Evolutionary conservation across 2,888 invertebrate genomes (phyloP).

Genomic region (Metopia argyrocephala): DNA sequence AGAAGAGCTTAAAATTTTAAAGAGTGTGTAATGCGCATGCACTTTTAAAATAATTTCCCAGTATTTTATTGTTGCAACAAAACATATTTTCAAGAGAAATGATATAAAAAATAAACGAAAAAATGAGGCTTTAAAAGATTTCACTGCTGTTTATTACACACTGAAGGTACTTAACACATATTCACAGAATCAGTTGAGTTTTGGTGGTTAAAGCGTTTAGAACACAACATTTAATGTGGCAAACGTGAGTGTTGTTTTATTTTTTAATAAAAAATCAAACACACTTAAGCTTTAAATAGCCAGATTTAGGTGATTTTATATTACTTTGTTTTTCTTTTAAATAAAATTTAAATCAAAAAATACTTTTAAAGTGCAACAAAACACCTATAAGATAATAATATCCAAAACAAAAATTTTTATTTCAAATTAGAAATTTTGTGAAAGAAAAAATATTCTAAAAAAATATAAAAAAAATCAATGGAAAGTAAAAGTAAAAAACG

Average conservation of each 20-base stretch:
- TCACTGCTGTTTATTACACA: slow-evolving; percentile 47
- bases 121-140: slow-evolving; percentile 56
- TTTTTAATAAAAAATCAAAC: too few relatives aligned
- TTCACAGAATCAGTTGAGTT: slow-evolving; percentile 68
- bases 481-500: slow-evolving; percentile 61
- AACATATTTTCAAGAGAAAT: slow-evolving; percentile 18
- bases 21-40: background rate
- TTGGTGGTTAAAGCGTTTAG: slow-evolving; percentile 66
- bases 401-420: background rate
- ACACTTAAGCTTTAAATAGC: too few relatives aligned
- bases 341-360: background rate
- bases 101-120: slow-evolving; percentile 8
- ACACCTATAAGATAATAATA: background rate
- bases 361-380: background rate
- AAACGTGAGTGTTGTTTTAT: slow-evolving; percentile 36
- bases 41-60: slow-evolving; percentile 46
- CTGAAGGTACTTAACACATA: slow-evolving; percentile 63
- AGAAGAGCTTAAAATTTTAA: background rate
- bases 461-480: slow-evolving; percentile 43
- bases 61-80: slow-evolving; percentile 43
- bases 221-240: slow-evolving; percentile 35
- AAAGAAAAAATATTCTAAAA: slow-evolving; percentile 18
- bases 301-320: too few relatives aligned
- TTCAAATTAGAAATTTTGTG: background rate
- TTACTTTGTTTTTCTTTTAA: too few relatives aligned